These are phyloP conservation scores for Neoscelio sp. DNA, from an alignment of 2,888 invertebrate species.

Conservation along the genomic window DNA sequence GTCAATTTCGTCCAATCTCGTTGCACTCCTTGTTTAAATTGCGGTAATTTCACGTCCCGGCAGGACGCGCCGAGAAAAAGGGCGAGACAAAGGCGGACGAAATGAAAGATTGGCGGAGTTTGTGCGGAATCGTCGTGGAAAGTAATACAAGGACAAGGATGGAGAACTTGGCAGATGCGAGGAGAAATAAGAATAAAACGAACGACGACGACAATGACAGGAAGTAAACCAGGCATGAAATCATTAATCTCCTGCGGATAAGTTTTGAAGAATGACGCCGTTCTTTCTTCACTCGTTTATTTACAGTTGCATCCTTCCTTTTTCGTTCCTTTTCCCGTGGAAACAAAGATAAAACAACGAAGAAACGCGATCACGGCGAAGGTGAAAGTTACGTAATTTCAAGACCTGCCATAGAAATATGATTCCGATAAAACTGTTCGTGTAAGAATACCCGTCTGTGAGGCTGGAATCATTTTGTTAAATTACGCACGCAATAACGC, in stretches of 20 bases:
- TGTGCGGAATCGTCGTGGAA: slow-evolving; percentile 33
- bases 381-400: too few species aligned
- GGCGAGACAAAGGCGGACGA: slow-evolving; percentile 40
- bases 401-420: too few species aligned
- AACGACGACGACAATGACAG: slow-evolving; percentile 76
- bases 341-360: too few species aligned
- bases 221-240: slow-evolving; percentile 80
- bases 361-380: too few species aligned
- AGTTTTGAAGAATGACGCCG: slow-evolving; percentile 77
- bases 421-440: slow-evolving; percentile 7
- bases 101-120: slow-evolving; percentile 38
- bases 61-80: slow-evolving; percentile 46
- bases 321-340: slow-evolving; percentile 2
- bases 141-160: slow-evolving; percentile 55
- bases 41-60: slow-evolving; percentile 65
- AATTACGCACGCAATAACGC: slow-evolving; percentile 9
- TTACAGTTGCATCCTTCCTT: slow-evolving; percentile 33
- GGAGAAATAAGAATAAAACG: slow-evolving; percentile 69
- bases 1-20: slow-evolving; percentile 65
- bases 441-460: slow-evolving; percentile 5
- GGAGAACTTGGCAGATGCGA: slow-evolving; percentile 21
- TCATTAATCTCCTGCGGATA: slow-evolving; percentile 81
- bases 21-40: slow-evolving; percentile 56
- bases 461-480: neutral
- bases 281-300: slow-evolving; percentile 69